phyloP scores from a whole-genome alignment of 2,797 vertebrate species.

The Thamnophis elegans region DNA sequence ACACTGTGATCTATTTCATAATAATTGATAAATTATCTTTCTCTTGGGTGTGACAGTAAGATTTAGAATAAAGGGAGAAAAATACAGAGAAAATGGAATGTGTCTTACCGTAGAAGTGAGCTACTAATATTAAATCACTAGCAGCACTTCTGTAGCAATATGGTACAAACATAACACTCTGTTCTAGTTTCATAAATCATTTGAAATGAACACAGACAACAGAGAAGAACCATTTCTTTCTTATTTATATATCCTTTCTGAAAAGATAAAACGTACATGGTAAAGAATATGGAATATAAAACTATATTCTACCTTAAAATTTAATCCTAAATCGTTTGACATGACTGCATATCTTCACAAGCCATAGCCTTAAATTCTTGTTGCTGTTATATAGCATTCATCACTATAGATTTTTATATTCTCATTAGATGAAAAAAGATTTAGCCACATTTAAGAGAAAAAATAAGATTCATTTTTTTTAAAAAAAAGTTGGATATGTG shows the following conservation, averaged over 20 bases:
- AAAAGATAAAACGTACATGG: not conserved
- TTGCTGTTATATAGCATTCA: not conserved
- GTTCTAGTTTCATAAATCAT: not conserved
- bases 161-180: not conserved
- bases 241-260: not conserved
- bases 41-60: not conserved
- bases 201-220: not conserved
- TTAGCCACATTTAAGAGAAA: conserved; percentile 13
- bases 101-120: not conserved
- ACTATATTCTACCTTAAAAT: not conserved
- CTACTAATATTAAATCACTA: not conserved
- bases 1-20: not conserved
- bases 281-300: not conserved
- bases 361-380: not conserved
- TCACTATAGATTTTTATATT: conserved; percentile 5
- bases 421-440: not conserved
- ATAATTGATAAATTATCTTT: not conserved
- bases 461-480: not conserved
- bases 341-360: conserved; percentile 2
- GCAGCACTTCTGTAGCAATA: not conserved
- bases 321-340: conserved; percentile 7
- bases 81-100: not conserved
- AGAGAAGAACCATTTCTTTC: not conserved
- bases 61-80: not conserved
- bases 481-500: conserved; percentile 27